phyloP scores from a whole-genome alignment of 2,113 vertebrate species.

The Stomatorhinus ivindoensis region DNA sequence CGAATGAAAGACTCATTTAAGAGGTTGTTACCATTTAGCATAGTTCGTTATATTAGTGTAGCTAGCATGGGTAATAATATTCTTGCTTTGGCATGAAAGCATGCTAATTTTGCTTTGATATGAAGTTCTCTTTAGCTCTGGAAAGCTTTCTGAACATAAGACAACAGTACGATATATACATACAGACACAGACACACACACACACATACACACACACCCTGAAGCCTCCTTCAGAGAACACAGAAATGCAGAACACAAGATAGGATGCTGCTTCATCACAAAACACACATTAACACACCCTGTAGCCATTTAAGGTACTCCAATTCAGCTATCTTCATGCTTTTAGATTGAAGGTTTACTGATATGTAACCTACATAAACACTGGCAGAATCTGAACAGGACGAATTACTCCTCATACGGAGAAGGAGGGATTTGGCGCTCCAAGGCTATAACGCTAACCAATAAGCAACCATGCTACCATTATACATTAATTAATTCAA shows the following conservation, averaged over 20 bases:
- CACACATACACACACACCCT: neutral
- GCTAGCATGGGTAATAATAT: neutral
- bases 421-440: neutral
- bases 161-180: neutral
- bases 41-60: neutral
- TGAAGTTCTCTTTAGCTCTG: neutral
- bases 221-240: neutral
- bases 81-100: neutral
- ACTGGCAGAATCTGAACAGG: neutral
- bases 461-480: neutral
- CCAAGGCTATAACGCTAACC: neutral
- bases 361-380: neutral
- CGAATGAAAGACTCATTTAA: neutral
- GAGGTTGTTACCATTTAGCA: neutral
- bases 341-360: neutral
- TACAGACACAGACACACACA: neutral
- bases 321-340: neutral
- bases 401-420: neutral
- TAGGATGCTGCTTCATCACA: neutral
- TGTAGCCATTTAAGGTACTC: neutral
- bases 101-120: constrained; percentile 2
- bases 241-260: neutral
- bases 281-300: neutral
- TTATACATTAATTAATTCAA: neutral
- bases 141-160: neutral